Base-by-base conservation (phyloP, 2,888 invertebrate species). In the Eudemis profundana region DNA sequence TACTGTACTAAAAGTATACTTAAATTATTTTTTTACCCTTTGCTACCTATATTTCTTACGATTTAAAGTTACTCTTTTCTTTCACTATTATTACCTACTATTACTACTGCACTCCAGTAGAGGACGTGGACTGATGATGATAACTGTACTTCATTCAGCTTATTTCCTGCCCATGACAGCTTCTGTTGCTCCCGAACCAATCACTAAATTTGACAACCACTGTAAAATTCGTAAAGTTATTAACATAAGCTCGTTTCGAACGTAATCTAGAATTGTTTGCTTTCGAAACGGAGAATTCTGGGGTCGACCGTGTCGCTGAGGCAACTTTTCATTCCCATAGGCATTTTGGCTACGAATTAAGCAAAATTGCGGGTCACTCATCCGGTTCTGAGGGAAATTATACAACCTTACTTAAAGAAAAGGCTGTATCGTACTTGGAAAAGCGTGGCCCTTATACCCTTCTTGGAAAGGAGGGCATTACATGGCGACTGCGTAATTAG, bases 311-410 rank as follows among this genome's bases (percentile, higher is more conserved):
- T 46, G 21, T 8, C 42, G 27, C 42, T 36, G 12, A 51, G 53
- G 23, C 19, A 61, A 61, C 61, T 42, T 61, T 61, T 61, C 27
- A 21, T 61, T 51, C 50, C 50, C 50, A 42, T 61, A 51, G 61
- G 61, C 40, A 61, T 50, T 60, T 17, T 29, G 47, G 60, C 50
- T 60, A 27, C 40, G 60, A 50, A 60, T 60, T 61, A 61, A 50
- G 27, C 61, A 61, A 61, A 61, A 51, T 51, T 61, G 61, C 61
- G 50, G 61, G 61, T 61, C 50, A 60, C 59, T 49, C 56, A 59
- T 50, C 50, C 40, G 50, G 21, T 17, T 49, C 36, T 38, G 15
- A 17, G 38, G 59, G 27, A 42, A 56, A 29, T 33, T 33, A 33
- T 33, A 33, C 33, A 33, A 33, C 33, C 17, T 4, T 21, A n/a